Evolutionary conservation across 2,113 vertebrate genomes (phyloP).

Genomic region (Galbula dea): DNA sequence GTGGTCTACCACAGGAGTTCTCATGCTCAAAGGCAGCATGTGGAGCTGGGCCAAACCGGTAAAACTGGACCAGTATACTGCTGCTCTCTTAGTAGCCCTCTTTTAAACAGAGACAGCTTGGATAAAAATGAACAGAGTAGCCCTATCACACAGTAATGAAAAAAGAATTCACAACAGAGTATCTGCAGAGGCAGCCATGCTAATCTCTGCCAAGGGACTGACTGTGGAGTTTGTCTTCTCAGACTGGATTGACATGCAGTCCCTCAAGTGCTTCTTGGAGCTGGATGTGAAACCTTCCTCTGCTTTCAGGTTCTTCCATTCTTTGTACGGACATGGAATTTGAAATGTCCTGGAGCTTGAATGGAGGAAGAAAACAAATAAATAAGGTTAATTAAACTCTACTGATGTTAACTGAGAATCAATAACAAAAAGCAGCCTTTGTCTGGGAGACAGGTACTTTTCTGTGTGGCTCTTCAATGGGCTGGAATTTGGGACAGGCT

Average conservation of each 20-base stretch:
- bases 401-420: not conserved
- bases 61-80: not conserved
- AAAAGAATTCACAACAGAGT: not conserved
- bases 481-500: constrained; percentile 37
- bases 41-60: not conserved
- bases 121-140: not conserved
- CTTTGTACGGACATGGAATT: not conserved
- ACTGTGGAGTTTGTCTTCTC: not conserved
- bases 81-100: not conserved
- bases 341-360: constrained; percentile 22
- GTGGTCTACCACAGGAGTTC: not conserved
- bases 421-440: constrained; percentile 51
- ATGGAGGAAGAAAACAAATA: not conserved
- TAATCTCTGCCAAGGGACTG: not conserved
- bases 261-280: not conserved
- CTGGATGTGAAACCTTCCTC: not conserved
- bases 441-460: constrained; percentile 53
- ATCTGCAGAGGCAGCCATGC: not conserved
- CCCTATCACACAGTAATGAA: not conserved
- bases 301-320: constrained; percentile 38
- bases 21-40: not conserved
- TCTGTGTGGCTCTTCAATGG: constrained; percentile 35
- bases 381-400: constrained; percentile 44
- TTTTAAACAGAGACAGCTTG: not conserved
- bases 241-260: not conserved